Conservation (phyloP, 2,113 vertebrate species). For the Pionites leucogaster region DNA sequence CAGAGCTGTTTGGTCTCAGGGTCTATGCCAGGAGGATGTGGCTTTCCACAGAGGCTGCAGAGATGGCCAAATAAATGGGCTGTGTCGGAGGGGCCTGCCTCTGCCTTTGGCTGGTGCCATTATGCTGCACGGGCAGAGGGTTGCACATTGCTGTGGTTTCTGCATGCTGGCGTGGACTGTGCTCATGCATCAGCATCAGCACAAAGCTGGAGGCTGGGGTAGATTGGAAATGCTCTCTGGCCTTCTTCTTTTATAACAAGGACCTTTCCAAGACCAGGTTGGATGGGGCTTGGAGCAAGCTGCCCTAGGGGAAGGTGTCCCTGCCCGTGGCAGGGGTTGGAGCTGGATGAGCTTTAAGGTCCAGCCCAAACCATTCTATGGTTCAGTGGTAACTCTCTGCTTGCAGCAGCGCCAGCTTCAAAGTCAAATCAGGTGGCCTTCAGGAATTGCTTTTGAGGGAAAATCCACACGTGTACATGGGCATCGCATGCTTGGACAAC, state of each 20-base stretch:
- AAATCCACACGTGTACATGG: accelerated
- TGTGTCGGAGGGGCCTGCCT: not conserved
- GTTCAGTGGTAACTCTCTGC: not conserved
- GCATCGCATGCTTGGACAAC: accelerated
- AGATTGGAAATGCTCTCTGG: not conserved
- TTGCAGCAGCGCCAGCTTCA: not conserved
- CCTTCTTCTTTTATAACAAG: not conserved
- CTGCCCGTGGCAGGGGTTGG: not conserved
- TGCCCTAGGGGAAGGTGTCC: not conserved
- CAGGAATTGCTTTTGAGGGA: not conserved
- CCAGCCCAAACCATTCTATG: not conserved
- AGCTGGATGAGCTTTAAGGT: not conserved
- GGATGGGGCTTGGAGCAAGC: not conserved
- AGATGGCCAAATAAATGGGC: not conserved
- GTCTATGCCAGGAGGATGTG: not conserved
- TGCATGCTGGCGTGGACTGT: accelerated
- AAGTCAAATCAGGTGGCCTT: not conserved
- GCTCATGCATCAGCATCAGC: accelerated
- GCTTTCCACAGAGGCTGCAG: not conserved
- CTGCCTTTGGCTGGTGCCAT: not conserved
- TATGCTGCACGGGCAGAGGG: not conserved
- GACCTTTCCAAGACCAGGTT: not conserved
- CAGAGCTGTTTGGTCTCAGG: not conserved
- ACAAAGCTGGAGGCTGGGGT: too few species aligned
- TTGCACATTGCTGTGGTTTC: not conserved